These are phyloP conservation scores for Dasysyrphus tricinctus DNA, from an alignment of 2,888 invertebrate genomes.

Conservation along the genomic window DNA sequence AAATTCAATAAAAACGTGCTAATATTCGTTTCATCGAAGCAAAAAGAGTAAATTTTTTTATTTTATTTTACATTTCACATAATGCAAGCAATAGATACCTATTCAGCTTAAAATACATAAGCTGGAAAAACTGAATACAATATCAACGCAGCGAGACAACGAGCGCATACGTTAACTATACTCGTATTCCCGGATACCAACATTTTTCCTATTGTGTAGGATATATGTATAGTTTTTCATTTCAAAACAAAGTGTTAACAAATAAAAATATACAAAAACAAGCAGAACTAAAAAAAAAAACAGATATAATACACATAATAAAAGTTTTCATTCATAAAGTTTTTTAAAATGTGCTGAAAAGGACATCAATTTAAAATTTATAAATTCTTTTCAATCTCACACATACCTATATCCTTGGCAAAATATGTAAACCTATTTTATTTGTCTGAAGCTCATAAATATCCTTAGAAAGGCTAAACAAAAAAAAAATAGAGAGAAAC, in stretches of 20 bases:
- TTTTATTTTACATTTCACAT: too few species aligned
- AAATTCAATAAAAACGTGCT: too few species aligned
- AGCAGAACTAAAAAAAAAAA: neutral
- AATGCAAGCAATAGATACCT: too few species aligned
- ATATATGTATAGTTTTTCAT: conserved; percentile 11
- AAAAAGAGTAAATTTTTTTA: too few species aligned
- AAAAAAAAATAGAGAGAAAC: conserved; percentile 4
- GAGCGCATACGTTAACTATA: too few species aligned
- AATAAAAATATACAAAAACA: conserved; percentile 5
- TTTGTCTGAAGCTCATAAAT: conserved; percentile 26
- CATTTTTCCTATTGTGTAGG: neutral
- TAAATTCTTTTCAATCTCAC: conserved; percentile 24
- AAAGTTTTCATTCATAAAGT: conserved; percentile 61
- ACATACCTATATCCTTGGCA: conserved; percentile 1
- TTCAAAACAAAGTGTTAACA: conserved; percentile 6
- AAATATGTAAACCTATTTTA: conserved; percentile 3
- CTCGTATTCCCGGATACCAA: too few species aligned
- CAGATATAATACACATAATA: conserved; percentile 1
- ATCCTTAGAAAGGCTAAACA: neutral
- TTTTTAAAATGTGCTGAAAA: conserved; percentile 42
- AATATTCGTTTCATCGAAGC: too few species aligned
- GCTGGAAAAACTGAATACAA: too few species aligned
- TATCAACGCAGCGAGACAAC: too few species aligned
- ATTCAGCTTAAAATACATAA: too few species aligned
- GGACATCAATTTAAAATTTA: conserved; percentile 51